Evolutionary conservation across 2,888 invertebrate genomes (phyloP).

Genomic region (Heliconius hortense): DNA sequence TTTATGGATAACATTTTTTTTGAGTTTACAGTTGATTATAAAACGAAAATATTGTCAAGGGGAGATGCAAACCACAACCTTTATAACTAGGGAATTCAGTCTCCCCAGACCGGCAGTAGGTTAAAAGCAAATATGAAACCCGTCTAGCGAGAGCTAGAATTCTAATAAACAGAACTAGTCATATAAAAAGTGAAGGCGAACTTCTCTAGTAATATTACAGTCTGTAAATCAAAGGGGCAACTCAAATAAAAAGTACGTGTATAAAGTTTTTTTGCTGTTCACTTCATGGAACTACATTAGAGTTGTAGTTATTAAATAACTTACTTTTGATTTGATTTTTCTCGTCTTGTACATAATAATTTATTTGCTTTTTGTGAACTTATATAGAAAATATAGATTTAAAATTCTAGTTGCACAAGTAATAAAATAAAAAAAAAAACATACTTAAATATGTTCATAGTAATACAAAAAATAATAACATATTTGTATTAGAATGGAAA

Average conservation of each 20-base stretch:
- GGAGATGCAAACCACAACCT: too few relatives aligned
- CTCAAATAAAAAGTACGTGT: slow-evolving; percentile 16
- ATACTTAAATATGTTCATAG: too few relatives aligned
- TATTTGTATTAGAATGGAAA: too few relatives aligned
- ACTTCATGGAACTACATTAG: slow-evolving; percentile 6
- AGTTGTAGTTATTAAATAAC: slow-evolving; percentile 8
- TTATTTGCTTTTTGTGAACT: neutral
- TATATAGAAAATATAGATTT: too few relatives aligned
- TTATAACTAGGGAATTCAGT: too few relatives aligned
- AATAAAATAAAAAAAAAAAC: too few relatives aligned
- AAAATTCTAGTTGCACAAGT: too few relatives aligned
- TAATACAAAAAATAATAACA: too few relatives aligned
- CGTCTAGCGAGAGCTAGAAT: slow-evolving; percentile 13
- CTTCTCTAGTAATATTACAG: slow-evolving; percentile 10
- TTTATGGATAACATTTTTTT: too few relatives aligned
- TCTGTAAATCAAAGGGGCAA: slow-evolving; percentile 16
- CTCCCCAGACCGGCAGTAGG: neutral
- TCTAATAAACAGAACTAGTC: slow-evolving; percentile 11
- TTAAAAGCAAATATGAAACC: slow-evolving; percentile 1
- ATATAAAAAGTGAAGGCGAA: slow-evolving; percentile 21
- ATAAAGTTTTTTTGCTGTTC: slow-evolving; percentile 13
- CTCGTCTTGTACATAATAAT: neutral
- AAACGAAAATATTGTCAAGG: too few relatives aligned
- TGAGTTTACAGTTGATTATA: too few relatives aligned
- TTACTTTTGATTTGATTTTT: neutral